Evolutionary conservation across 2,888 invertebrate species (phyloP), one percentile per base, ranked within the genome.

Genomic region (Argyresthia albistria): DNA sequence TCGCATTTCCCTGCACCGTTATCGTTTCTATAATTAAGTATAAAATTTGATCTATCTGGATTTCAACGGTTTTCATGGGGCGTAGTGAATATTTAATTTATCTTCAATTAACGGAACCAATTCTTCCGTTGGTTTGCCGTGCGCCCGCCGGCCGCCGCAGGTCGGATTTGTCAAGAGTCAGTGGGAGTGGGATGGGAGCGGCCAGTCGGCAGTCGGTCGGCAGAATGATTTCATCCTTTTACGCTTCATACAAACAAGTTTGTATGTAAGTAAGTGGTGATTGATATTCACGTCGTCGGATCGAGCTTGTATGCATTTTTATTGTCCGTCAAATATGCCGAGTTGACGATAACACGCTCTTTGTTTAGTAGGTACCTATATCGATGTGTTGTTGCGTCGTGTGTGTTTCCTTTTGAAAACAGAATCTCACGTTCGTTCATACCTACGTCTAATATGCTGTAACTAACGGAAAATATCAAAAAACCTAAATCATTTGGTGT

Each of bases 191-290:
- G 63, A 25, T n/a, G n/a, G n/a, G n/a, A 59, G 65, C 62, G 43
- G 42, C n/a, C 25, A 25, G 39, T 12, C 48, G 48, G 48, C 48
- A 25, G 39, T 12, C 48, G 48, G 48, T 37, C 48, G 48, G 48
- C 37, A 14, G 14, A 37, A 69, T 74, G 70, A 71, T 66, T 75
- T 73, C 68, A 73, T 72, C 61, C 57, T 56, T n/a, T 14, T 25
- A 25, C 25, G 25, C 12, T 36, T 11, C 35, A 45, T 15, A 45
- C 14, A 16, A 11, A 46, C 46, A 46, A 39, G n/a, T 25, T 25
- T 25, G 25, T 25, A 25, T 25, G 25, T 25, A 6, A 25, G 25
- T 25, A 25, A 25, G 25, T 25, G 25, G 25, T 25, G 0, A 45
- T n/a, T n/a, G 39, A 3, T 39, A 39, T n/a, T n/a, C 10, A 8